These are phyloP conservation scores for Drosophila neonasuta DNA, from an alignment of 2,888 invertebrate genomes.

Conservation along the genomic window DNA sequence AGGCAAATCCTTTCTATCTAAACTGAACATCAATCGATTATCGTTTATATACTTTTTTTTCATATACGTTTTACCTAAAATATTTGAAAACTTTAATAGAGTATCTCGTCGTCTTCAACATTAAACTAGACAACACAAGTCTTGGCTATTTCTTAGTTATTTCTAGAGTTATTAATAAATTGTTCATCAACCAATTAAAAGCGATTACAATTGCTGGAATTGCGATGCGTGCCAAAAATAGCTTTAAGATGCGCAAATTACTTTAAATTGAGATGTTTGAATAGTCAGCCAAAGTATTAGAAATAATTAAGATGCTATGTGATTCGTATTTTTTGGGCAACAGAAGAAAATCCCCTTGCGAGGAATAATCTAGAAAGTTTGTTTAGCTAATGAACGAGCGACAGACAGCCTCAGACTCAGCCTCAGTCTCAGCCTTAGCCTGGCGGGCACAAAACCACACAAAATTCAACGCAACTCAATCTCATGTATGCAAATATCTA, in stretches of 20 bases:
- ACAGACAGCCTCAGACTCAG: background rate
- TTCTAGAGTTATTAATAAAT: slow-evolving; percentile 33
- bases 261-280: slow-evolving; percentile 45
- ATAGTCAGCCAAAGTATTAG: slow-evolving; percentile 24
- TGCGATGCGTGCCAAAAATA: slow-evolving; percentile 31
- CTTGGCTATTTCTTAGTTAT: slow-evolving; percentile 22
- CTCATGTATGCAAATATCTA: slow-evolving; percentile 48
- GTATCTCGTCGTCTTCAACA: slow-evolving; percentile 10
- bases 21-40: too few relatives aligned
- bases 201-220: slow-evolving; percentile 37
- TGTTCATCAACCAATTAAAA: slow-evolving; percentile 41
- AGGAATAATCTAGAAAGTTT: slow-evolving; percentile 32
- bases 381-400: slow-evolving; percentile 43
- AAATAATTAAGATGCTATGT: slow-evolving; percentile 21
- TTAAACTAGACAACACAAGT: background rate
- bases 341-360: slow-evolving; percentile 36
- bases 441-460: slow-evolving; percentile 21
- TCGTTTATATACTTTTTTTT: too few relatives aligned
- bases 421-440: slow-evolving; percentile 1
- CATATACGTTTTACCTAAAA: too few relatives aligned
- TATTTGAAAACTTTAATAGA: background rate
- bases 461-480: slow-evolving; percentile 3
- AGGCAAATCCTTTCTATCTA: too few relatives aligned
- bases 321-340: slow-evolving; percentile 4
- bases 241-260: slow-evolving; percentile 49